phyloP scores from a whole-genome alignment of 2,888 invertebrate species.

The Halictus ligatus region DNA sequence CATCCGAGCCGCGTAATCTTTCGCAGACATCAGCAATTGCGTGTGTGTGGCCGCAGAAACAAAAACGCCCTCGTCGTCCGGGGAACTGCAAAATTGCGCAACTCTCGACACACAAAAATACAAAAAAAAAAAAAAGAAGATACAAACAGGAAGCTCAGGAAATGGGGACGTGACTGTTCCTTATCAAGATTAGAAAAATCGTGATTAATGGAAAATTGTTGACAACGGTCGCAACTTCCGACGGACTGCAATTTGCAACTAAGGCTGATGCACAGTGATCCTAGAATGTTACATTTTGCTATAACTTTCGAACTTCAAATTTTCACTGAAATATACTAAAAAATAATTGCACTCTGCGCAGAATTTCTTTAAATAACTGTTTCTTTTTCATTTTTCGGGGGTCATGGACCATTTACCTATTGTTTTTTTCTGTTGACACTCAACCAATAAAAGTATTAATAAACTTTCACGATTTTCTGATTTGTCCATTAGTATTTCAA shows the following conservation, averaged over 20 bases:
- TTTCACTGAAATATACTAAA: no score
- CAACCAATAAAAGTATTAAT: no score
- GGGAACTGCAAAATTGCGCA: not conserved
- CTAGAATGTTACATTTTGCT: no score
- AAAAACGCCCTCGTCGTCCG: not conserved
- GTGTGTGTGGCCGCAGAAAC: not conserved
- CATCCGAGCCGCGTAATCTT: slow-evolving; percentile 7
- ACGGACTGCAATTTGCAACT: not conserved
- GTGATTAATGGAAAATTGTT: not conserved
- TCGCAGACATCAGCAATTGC: not conserved
- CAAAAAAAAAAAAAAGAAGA: not conserved
- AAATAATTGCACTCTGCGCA: no score
- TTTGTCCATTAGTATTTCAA: no score
- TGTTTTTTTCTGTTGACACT: no score
- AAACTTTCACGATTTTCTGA: no score
- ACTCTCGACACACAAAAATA: not conserved
- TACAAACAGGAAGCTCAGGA: not conserved
- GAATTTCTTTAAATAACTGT: no score
- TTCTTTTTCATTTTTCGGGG: no score
- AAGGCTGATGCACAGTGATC: not conserved
- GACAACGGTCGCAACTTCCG: not conserved
- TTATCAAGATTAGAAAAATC: not conserved
- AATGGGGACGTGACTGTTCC: not conserved
- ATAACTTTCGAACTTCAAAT: no score
- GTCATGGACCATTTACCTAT: no score